Evolutionary conservation across 2,888 invertebrate species (phyloP).

Genomic region (Rhimphoctona megacephalus): DNA sequence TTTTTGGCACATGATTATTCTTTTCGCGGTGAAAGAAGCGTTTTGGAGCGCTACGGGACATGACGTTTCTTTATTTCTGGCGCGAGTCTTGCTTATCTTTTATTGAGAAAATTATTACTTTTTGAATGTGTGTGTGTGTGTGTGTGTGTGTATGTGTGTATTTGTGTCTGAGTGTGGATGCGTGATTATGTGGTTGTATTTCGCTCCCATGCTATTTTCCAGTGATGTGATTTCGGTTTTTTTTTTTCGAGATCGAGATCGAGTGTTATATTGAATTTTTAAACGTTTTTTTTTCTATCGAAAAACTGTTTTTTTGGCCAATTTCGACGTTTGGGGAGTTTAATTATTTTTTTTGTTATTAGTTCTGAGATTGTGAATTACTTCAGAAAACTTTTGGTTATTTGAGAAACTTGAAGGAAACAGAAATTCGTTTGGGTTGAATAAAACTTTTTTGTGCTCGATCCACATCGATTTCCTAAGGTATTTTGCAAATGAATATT

Average conservation of each 20-base stretch:
- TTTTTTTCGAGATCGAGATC: neutral
- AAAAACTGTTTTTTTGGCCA: neutral
- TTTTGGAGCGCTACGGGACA: neutral
- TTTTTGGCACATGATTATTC: constrained; percentile 42
- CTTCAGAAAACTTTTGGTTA: neutral
- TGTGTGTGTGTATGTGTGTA: neutral
- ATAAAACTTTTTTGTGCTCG: neutral
- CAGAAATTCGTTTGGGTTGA: neutral
- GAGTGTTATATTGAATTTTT: neutral
- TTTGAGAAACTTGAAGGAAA: neutral
- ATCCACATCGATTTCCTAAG: neutral
- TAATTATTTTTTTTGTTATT: neutral
- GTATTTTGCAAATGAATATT: neutral
- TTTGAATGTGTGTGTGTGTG: constrained; percentile 1
- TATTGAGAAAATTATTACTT: neutral
- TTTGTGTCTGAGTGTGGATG: neutral
- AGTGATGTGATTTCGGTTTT: neutral
- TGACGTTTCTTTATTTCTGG: constrained; percentile 17
- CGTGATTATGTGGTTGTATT: neutral
- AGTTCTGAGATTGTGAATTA: neutral
- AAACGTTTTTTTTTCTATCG: neutral
- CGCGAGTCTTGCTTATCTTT: neutral
- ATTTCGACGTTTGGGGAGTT: neutral
- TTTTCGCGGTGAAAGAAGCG: constrained; percentile 26
- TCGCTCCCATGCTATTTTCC: neutral